Evolutionary conservation across 1,140 invertebrate species (phyloP).

Genomic region (Diorhabda carinulata): DNA sequence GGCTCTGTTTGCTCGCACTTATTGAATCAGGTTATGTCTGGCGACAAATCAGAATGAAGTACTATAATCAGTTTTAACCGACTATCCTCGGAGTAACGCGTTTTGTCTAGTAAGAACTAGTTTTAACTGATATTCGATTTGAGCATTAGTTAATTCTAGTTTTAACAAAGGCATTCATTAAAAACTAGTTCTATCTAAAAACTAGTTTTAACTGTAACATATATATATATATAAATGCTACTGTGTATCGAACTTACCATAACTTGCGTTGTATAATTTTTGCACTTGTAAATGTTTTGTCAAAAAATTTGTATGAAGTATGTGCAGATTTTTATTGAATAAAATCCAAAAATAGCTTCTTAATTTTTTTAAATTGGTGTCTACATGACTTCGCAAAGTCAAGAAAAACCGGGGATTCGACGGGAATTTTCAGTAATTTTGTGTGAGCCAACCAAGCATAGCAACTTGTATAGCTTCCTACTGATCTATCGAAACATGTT

Average conservation of each 20-base stretch:
- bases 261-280: slow-evolving; percentile 8
- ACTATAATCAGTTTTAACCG: neutral
- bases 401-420: no score
- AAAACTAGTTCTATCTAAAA: neutral
- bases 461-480: no score
- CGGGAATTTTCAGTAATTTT: no score
- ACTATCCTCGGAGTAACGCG: no score
- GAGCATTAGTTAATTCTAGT: neutral
- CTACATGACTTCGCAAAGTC: no score
- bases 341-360: slow-evolving; percentile 8
- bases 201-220: no score
- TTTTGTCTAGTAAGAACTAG: no score
- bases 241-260: neutral
- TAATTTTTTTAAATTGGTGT: neutral
- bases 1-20: neutral
- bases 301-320: slow-evolving; percentile 12
- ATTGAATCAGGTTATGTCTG: neutral
- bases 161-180: neutral
- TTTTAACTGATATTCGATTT: no score
- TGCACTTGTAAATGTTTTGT: slow-evolving; percentile 23
- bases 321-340: slow-evolving; percentile 16
- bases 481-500: no score
- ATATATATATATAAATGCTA: neutral
- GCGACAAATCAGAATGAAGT: neutral
- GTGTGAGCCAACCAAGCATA: no score